Conservation (phyloP, 2,888 invertebrate species). For the Orchesellides sinensis region DNA sequence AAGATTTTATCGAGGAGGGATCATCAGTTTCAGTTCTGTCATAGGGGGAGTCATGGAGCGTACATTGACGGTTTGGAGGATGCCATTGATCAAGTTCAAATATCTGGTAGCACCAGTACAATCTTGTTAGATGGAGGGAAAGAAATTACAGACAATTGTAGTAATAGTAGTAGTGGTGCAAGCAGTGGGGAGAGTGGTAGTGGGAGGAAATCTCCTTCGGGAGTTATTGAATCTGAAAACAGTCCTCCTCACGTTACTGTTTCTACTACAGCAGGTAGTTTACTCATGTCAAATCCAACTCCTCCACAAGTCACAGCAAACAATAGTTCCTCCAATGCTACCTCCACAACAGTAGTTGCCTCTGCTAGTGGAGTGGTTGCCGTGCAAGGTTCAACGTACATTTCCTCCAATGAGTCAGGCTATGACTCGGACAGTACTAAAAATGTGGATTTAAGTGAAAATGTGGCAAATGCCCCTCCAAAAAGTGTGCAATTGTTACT, state of each 20-base stretch:
- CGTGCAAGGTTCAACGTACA: conserved; percentile 80
- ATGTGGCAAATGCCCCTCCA: conserved; percentile 18
- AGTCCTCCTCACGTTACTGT: conserved; percentile 11
- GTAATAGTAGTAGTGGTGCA: not conserved
- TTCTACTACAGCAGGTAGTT: not conserved
- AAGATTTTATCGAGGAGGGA: conserved; percentile 7
- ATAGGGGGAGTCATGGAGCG: not conserved
- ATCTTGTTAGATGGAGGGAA: conserved; percentile 36
- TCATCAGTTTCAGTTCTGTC: conserved; percentile 22
- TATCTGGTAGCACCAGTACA: conserved; percentile 45
- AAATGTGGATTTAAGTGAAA: conserved; percentile 70
- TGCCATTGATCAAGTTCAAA: conserved; percentile 41
- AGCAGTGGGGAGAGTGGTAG: conserved; percentile 4
- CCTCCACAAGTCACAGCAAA: conserved; percentile 5
- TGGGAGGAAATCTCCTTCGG: not conserved
- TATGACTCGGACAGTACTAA: conserved; percentile 86
- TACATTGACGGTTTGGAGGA: conserved; percentile 42
- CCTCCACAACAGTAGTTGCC: conserved; percentile 22
- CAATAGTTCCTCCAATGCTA: too few species aligned
- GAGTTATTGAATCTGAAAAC: not conserved
- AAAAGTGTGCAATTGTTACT: conserved; percentile 15
- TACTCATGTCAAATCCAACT: not conserved
- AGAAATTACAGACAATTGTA: not conserved
- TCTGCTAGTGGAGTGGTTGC: conserved; percentile 47
- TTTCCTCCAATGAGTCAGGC: conserved; percentile 90